These are phyloP conservation scores for Odontomachus brunneus DNA, from an alignment of 1,140 invertebrate species.

Conservation along the genomic window DNA sequence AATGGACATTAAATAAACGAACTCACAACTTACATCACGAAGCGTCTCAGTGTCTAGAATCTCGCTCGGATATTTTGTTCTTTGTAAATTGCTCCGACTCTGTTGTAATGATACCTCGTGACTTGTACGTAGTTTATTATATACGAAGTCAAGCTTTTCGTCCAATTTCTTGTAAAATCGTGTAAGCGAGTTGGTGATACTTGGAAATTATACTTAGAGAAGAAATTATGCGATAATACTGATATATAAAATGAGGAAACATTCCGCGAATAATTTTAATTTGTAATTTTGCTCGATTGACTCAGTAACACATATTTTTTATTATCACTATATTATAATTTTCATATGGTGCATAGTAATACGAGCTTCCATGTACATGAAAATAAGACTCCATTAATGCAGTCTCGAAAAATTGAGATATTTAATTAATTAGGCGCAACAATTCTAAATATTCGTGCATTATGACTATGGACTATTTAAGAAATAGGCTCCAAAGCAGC, in stretches of 20 bases:
- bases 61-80: constrained; percentile 42
- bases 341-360: background rate
- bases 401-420: too few relatives aligned
- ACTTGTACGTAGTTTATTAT: background rate
- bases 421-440: too few relatives aligned
- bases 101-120: background rate
- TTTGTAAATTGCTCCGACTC: constrained; percentile 29
- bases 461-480: too few relatives aligned
- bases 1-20: constrained; percentile 38
- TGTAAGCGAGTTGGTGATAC: constrained; percentile 4
- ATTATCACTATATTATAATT: background rate
- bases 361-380: constrained; percentile 33
- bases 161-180: constrained; percentile 41
- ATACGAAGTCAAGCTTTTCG: constrained; percentile 6
- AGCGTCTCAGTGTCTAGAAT: constrained; percentile 29
- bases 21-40: constrained; percentile 26
- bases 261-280: background rate
- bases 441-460: too few relatives aligned
- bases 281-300: constrained; percentile 5
- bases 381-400: too few relatives aligned
- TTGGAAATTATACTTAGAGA: background rate
- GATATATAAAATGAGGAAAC: background rate
- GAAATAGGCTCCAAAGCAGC: too few relatives aligned
- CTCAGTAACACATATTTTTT: constrained; percentile 35
- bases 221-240: background rate